phyloP scores from a whole-genome alignment of 2,113 vertebrate genomes.

The Notiomystis cincta region DNA sequence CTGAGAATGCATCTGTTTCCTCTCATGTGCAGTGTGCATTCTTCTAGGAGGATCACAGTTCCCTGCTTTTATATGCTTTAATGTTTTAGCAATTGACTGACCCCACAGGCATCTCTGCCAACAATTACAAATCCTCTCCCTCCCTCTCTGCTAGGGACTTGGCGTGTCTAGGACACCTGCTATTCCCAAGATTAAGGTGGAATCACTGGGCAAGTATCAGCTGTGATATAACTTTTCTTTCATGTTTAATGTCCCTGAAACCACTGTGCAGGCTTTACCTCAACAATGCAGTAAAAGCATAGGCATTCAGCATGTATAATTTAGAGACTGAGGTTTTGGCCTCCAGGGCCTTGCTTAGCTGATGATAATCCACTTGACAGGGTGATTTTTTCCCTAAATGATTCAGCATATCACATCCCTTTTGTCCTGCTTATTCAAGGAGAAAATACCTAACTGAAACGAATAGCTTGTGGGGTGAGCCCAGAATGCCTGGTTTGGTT shows the following conservation, averaged over 20 bases:
- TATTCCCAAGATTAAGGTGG: neutral
- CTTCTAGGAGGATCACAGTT: neutral
- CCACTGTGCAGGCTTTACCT: neutral
- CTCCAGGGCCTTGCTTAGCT: neutral
- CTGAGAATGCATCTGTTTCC: neutral
- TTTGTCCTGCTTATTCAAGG: constrained; percentile 37
- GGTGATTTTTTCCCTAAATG: constrained; percentile 23
- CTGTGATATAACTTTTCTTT: neutral
- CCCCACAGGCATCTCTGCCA: constrained; percentile 1
- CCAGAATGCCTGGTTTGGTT: neutral
- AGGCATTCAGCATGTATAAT: constrained; percentile 15
- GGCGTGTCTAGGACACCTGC: neutral
- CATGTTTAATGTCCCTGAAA: neutral
- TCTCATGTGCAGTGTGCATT: neutral
- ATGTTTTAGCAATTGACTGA: constrained; percentile 2
- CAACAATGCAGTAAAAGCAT: neutral
- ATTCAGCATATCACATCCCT: constrained; percentile 14
- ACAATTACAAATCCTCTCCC: neutral
- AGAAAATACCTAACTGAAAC: neutral
- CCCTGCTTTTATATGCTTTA: neutral
- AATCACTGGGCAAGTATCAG: neutral
- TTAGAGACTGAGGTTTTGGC: constrained; percentile 16
- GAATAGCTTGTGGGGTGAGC: neutral
- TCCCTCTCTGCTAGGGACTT: neutral
- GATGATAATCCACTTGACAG: constrained; percentile 41